Evolutionary conservation across 2,888 invertebrate genomes (phyloP), one percentile per base, ranked within the genome.

Genomic region (Rambutsinella grinnellia): DNA sequence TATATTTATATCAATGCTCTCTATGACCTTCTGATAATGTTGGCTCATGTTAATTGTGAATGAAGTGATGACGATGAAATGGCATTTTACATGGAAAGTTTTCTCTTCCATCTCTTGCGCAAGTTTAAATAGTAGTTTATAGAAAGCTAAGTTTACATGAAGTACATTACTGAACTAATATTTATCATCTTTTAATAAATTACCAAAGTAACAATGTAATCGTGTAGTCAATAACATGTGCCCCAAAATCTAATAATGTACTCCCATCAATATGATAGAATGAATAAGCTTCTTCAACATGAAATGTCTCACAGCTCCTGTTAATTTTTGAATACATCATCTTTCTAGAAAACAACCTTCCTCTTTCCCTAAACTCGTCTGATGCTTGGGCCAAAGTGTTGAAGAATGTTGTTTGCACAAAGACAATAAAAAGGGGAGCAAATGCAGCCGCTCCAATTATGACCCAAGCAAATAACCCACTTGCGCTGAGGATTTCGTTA

Each of bases 221-320:
- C n/a, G n/a, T n/a, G n/a, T n/a, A n/a, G n/a, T n/a, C n/a, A n/a
- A n/a, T n/a, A n/a, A n/a, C n/a, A n/a, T n/a, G n/a, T n/a, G n/a
- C n/a, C n/a, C n/a, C n/a, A n/a, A 69, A 69, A 6, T 3, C 21
- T 2, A 69, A 15, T 5, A 69, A 61, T 1, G 69, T 69, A n/a
- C 61, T 21, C 23, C 24, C 61, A 10, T 54, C 15, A 61, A 61
- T 36, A 1, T 21, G 19, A 24, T 21, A 69, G 17, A 69, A 69
- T 3, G 69, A 61, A 26, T 69, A 69, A 8, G 53, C 53, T 24
- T 60, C 36, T 27, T 69, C 51, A 1, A 70, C 47, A 27, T 54
- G 54, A n/a, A 70, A 62, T 24, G 47, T 56, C 13, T 2, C 2
- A 23, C 65, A 72, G 19, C 72, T 72, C 13, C 53, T 26, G 0